A percentile compares a stretch with the other conserved stretches of the same genome.
phyloP scores from a whole-genome alignment of 2,888 invertebrate genomes.

The Caenorhabditis japonica region DNA sequence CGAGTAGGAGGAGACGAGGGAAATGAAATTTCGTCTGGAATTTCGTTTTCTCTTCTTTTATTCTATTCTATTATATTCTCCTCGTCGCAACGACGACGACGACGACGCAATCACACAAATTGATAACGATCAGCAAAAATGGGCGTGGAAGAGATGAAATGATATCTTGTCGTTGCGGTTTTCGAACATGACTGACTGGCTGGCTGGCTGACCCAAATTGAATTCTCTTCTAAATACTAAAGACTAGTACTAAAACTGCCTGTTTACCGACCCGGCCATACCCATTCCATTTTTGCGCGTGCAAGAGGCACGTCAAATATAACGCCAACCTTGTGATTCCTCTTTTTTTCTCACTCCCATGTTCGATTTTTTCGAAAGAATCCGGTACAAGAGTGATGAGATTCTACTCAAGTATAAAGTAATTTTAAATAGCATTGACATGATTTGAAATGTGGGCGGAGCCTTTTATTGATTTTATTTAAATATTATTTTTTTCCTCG shows the following conservation, averaged over 20 bases:
- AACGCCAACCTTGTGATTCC: conserved; percentile 14
- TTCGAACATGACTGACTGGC: conserved; percentile 16
- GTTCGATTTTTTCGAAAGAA: conserved; percentile 45
- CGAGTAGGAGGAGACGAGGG: conserved; percentile 13
- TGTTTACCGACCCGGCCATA: conserved; percentile 21
- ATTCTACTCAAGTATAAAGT: conserved; percentile 40
- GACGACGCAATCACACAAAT: conserved; percentile 21
- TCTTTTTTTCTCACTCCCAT: no score
- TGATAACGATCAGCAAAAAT: conserved; percentile 42
- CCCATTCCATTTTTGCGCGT: conserved; percentile 27
- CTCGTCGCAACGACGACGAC: not conserved
- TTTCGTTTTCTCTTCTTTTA: no score
- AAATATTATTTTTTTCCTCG: no score
- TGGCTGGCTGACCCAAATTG: conserved; percentile 55
- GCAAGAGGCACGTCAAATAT: conserved; percentile 27
- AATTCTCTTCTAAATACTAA: conserved; percentile 29
- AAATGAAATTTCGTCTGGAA: conserved; percentile 32
- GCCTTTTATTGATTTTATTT: no score
- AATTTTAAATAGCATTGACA: not conserved
- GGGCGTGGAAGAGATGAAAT: conserved; percentile 20
- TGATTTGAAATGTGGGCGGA: no score
- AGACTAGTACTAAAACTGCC: conserved; percentile 44
- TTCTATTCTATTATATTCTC: no score
- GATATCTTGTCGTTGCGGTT: conserved; percentile 42
- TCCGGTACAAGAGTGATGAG: conserved; percentile 48